These are phyloP conservation scores for Champsocephalus esox DNA, from an alignment of 2,797 vertebrate species.

Conservation along the genomic window DNA sequence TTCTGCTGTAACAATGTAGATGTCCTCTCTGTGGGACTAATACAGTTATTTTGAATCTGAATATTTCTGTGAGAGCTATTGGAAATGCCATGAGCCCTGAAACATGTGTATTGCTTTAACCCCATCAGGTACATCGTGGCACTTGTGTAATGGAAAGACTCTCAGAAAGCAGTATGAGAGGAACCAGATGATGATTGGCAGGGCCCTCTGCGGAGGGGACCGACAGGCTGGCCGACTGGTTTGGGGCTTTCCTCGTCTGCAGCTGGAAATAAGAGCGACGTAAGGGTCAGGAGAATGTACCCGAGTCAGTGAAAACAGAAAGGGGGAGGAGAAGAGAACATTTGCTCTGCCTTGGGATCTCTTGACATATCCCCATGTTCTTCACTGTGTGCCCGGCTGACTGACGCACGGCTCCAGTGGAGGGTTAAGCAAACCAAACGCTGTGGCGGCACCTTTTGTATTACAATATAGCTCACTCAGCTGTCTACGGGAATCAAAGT, in stretches of 20 bases:
- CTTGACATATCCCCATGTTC: slow-evolving; percentile 65
- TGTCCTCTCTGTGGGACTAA: too few relatives aligned
- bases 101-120: slow-evolving; percentile 44
- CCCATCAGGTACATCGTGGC: slow-evolving; percentile 55
- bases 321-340: slow-evolving; percentile 27
- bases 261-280: slow-evolving; percentile 64
- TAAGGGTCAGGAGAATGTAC: slow-evolving; percentile 38
- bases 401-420: slow-evolving; percentile 27
- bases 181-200: slow-evolving; percentile 77
- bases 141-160: slow-evolving; percentile 64
- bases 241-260: slow-evolving; percentile 73
- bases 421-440: slow-evolving; percentile 44
- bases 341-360: slow-evolving; percentile 78
- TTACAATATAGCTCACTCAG: slow-evolving; percentile 10
- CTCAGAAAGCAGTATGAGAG: slow-evolving; percentile 46
- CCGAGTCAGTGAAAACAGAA: slow-evolving; percentile 18
- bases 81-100: slow-evolving; percentile 16
- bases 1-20: too few relatives aligned
- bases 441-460: slow-evolving; percentile 20
- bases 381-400: slow-evolving; percentile 29
- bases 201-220: slow-evolving; percentile 72
- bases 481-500: slow-evolving; percentile 42
- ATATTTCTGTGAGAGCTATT: slow-evolving; percentile 20
- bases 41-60: too few relatives aligned
- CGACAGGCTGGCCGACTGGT: slow-evolving; percentile 62